A percentile compares a stretch with the other conserved stretches of the same genome.
Conservation (phyloP, 2,113 vertebrate species). For the Lagenorhynchus albirostris region DNA sequence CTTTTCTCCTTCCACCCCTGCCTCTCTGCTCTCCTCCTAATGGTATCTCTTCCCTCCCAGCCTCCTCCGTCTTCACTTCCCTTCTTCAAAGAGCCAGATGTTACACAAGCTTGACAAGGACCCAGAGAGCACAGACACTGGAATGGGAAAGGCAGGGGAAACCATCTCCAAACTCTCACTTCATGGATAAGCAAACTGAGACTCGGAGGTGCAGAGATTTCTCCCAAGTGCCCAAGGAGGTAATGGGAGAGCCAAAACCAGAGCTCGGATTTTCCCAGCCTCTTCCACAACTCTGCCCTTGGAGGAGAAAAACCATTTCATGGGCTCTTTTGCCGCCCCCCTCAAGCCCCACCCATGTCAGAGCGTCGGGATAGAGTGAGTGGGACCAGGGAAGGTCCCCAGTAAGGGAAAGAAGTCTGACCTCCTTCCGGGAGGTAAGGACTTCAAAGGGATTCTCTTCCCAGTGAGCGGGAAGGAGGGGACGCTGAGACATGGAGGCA, state of each 20-base stretch:
- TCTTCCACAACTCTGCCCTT: not conserved
- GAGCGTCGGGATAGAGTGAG: not conserved
- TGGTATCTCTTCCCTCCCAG: not conserved
- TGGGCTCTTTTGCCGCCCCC: rapidly evolving
- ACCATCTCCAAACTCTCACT: not conserved
- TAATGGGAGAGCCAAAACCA: not conserved
- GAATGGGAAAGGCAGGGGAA: not conserved
- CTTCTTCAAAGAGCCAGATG: not conserved
- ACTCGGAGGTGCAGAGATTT: not conserved
- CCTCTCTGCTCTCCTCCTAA: not conserved
- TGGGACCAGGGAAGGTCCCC: rapidly evolving
- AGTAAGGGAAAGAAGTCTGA: not conserved
- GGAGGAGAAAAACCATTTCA: not conserved
- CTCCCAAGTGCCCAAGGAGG: not conserved
- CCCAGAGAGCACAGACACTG: not conserved
- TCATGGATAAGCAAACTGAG: not conserved
- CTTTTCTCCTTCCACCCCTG: not conserved
- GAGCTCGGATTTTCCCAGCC: not conserved
- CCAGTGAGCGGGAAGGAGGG: not conserved
- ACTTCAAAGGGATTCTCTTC: rapidly evolving
- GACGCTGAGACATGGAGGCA: too few species aligned
- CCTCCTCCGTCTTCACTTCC: not conserved
- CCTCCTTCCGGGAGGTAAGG: not conserved
- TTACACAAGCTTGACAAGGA: not conserved
- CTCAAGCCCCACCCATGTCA: not conserved